Conservation (phyloP, 2,113 vertebrate species). For the Strix aluco region DNA sequence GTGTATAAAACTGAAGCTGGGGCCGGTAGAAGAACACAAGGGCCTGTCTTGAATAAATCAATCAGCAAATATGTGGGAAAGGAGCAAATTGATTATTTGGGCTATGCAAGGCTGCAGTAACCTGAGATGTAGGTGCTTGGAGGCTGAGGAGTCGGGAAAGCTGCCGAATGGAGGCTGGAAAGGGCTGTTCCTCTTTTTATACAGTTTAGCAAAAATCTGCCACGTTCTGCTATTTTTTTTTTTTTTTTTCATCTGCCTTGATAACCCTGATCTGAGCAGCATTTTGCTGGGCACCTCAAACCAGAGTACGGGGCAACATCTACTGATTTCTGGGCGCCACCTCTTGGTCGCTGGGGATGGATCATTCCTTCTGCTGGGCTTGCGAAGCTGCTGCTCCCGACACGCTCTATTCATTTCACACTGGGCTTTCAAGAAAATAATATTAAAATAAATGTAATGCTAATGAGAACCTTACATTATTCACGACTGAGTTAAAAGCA, state of each 20-base stretch:
- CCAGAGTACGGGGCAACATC: neutral
- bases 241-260: neutral
- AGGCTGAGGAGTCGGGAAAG: neutral
- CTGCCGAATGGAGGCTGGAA: rapidly evolving
- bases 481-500: neutral
- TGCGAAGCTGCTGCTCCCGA: neutral
- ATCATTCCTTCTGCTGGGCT: neutral
- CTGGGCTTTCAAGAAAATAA: neutral
- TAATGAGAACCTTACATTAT: neutral
- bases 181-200: neutral
- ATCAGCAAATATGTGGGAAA: neutral
- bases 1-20: neutral
- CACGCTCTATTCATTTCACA: rapidly evolving
- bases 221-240: neutral
- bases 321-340: neutral
- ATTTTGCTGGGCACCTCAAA: neutral
- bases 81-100: neutral
- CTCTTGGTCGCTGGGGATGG: neutral
- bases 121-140: too few relatives aligned
- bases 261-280: rapidly evolving
- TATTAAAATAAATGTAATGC: neutral
- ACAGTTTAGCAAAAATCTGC: neutral
- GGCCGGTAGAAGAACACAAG: neutral
- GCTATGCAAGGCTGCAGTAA: neutral
- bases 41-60: neutral